phyloP scores from a whole-genome alignment of 2,888 invertebrate genomes.

The Drosophila barbarae region DNA sequence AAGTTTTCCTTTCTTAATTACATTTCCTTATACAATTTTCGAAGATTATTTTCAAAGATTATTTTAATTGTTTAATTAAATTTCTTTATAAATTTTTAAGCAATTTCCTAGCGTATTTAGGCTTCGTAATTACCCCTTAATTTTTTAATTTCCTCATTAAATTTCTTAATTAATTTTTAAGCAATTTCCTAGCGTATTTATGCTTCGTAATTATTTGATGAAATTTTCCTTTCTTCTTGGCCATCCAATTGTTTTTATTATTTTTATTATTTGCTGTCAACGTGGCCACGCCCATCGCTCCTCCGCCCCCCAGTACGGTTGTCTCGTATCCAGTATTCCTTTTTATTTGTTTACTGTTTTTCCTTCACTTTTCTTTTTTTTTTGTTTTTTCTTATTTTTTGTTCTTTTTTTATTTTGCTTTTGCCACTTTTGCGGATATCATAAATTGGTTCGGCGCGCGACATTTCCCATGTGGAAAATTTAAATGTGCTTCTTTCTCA shows the following conservation, averaged over 20 bases:
- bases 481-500: slow-evolving; percentile 57
- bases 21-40: no score
- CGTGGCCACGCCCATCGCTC: slow-evolving; percentile 47
- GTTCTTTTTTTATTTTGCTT: slow-evolving; percentile 21
- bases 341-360: slow-evolving; percentile 20
- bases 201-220: slow-evolving; percentile 28
- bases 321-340: slow-evolving; percentile 27
- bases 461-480: slow-evolving; percentile 75
- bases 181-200: slow-evolving; percentile 20
- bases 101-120: no score
- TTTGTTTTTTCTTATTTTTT: slow-evolving; percentile 27
- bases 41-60: no score
- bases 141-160: no score
- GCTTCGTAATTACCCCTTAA: no score
- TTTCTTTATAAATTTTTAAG: no score
- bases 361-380: slow-evolving; percentile 10
- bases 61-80: no score
- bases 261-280: slow-evolving; percentile 56
- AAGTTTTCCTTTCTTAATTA: no score
- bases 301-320: slow-evolving; percentile 12
- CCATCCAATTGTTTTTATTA: slow-evolving; percentile 36
- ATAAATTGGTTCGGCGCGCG: slow-evolving; percentile 74
- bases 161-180: background rate
- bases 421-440: slow-evolving; percentile 65
- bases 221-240: slow-evolving; percentile 11